phyloP scores from a whole-genome alignment of 2,888 invertebrate genomes.

The Lamellibrachia satsuma region DNA sequence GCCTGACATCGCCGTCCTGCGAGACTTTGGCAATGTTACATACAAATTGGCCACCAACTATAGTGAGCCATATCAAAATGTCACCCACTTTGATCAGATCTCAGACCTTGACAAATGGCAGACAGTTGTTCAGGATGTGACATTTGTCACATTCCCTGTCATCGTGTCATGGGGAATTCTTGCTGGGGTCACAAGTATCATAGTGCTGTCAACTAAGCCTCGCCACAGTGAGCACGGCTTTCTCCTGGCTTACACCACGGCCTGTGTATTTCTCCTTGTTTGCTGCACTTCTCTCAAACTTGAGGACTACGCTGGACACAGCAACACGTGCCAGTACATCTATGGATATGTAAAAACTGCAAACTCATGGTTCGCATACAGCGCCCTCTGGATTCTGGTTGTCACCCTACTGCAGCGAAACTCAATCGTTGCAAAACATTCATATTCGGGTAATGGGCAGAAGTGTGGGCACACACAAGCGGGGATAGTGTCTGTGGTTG shows the following conservation, averaged over 20 bases:
- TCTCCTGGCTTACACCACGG: constrained; percentile 53
- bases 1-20: constrained; percentile 35
- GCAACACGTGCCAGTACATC: constrained; percentile 47
- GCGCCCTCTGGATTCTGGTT: constrained; percentile 59
- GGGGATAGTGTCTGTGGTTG: constrained; percentile 53
- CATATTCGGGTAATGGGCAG: not conserved
- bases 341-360: constrained; percentile 55
- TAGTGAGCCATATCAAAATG: not conserved
- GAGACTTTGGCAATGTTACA: constrained; percentile 31
- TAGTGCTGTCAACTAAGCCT: constrained; percentile 53
- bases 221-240: constrained; percentile 52
- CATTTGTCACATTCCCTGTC: constrained; percentile 47
- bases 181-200: constrained; percentile 54
- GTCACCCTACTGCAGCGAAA: constrained; percentile 58
- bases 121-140: constrained; percentile 33
- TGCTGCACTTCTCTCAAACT: constrained; percentile 49
- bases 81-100: not conserved
- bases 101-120: constrained; percentile 28
- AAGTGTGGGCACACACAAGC: constrained; percentile 50
- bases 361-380: constrained; percentile 60
- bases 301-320: constrained; percentile 55
- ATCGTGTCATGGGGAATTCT: constrained; percentile 53
- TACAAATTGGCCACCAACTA: constrained; percentile 13
- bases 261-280: constrained; percentile 48
- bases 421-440: constrained; percentile 51